These are phyloP conservation scores for Saccostrea cuccullata DNA, from an alignment of 1,140 invertebrate genomes.

Conservation along the genomic window DNA sequence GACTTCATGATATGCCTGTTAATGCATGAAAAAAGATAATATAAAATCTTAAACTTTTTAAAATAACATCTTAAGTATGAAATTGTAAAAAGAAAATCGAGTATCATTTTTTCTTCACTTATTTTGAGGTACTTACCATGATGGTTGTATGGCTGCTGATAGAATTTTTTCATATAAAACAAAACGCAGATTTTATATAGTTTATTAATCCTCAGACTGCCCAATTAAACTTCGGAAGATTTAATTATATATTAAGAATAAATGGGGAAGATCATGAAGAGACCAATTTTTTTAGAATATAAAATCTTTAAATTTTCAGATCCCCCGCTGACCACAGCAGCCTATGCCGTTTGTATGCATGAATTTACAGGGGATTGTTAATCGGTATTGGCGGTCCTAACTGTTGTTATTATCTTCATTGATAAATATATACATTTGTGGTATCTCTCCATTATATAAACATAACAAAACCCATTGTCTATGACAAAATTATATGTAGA, in stretches of 20 bases:
- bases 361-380: not conserved
- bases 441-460: too few relatives aligned
- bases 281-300: too few relatives aligned
- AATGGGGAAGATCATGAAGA: too few relatives aligned
- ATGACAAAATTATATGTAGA: not conserved
- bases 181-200: not conserved
- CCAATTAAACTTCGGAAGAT: not conserved
- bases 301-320: not conserved
- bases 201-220: not conserved
- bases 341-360: not conserved
- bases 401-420: not conserved
- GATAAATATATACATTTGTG: too few relatives aligned
- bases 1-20: too few relatives aligned
- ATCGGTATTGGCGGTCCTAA: not conserved
- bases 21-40: too few relatives aligned
- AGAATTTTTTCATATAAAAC: not conserved
- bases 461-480: not conserved
- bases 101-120: not conserved
- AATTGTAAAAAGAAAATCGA: too few relatives aligned
- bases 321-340: too few relatives aligned
- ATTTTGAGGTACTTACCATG: not conserved
- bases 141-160: not conserved
- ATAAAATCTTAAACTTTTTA: too few relatives aligned
- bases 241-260: too few relatives aligned
- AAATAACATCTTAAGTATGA: too few relatives aligned